A percentile compares a stretch with the other conserved stretches of the same genome.
These are phyloP conservation scores for Rhinella marina DNA, from an alignment of 2,797 vertebrate species.

Conservation along the genomic window DNA sequence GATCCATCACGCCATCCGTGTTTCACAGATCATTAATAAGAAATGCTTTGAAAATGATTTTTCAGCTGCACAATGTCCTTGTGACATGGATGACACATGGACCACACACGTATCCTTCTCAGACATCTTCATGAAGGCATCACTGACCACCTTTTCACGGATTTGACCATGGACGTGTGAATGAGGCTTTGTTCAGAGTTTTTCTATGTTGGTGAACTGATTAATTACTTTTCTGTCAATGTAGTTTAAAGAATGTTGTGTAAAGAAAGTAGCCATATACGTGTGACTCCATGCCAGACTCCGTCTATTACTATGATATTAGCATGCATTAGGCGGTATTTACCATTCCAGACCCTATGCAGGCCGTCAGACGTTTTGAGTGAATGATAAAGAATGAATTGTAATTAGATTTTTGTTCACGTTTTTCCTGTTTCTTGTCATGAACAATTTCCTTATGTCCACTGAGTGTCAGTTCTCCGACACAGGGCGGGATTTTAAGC, in stretches of 20 bases:
- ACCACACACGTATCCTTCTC: no score
- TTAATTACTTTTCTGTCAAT: constrained; percentile 6
- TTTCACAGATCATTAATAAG: no score
- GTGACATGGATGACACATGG: no score
- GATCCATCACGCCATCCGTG: no score
- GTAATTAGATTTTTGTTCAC: constrained; percentile 52
- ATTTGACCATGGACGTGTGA: no score
- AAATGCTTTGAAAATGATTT: no score
- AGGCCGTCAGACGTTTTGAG: constrained; percentile 10
- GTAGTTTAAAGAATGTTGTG: not conserved
- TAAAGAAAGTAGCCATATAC: not conserved
- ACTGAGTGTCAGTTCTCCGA: constrained; percentile 53
- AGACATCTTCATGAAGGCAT: no score
- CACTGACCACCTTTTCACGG: no score
- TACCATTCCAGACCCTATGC: constrained; percentile 37
- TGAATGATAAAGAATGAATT: constrained; percentile 39
- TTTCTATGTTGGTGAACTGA: not conserved
- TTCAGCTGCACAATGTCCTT: no score
- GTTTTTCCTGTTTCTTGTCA: constrained; percentile 49
- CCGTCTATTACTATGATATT: constrained; percentile 34
- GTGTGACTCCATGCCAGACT: constrained; percentile 27
- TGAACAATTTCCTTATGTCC: constrained; percentile 35
- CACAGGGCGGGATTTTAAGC: constrained; percentile 35
- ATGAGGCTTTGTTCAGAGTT: not conserved
- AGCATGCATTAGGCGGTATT: constrained; percentile 29